Evolutionary conservation across 2,797 vertebrate species (phyloP), one percentile per base, ranked within the genome.

Genomic region (Phoxinus dragarum): DNA sequence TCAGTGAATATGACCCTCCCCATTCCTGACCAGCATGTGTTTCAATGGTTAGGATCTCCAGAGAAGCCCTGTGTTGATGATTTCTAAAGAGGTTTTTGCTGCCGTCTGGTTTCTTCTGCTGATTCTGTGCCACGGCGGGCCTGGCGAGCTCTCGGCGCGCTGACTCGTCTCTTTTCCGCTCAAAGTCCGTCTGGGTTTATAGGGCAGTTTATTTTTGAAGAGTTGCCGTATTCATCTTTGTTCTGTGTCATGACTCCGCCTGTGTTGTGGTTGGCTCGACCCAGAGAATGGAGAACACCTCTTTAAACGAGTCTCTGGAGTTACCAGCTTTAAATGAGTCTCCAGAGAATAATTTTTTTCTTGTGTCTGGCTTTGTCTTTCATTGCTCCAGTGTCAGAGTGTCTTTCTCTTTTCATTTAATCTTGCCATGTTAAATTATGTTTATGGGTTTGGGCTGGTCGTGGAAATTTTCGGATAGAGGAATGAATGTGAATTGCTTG

Each of bases 391-490:
- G 82, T 74, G 21, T 88, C 88, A 85, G 89, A 31, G 87, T 88
- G 80, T 87, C 88, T 44, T 81, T 82, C 59, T 86, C 73, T 72
- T 82, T 73, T 40, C 79, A 27, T 82, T 42, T 86, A 86, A 66
- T 34, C 3, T 88, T 90, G 88, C 87, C 89, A 44, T 82, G 76
- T 91, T 90, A 91, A 94, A 93, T 89, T 80, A 91, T 89, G 86
- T 94, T 94, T 94, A 94, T 92, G 93, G 93, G 92, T 93, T 93
- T 91, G 94, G 94, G 89, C 91, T 94, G 94, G 94, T 92, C 89
- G 90, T 90, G 88, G 85, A 94, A 90, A 94, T 91, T 86, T 93
- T 94, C 90, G 94, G 89, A 91, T 68, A 56, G 82, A 90, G 88
- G 94, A 91, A 91, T 92, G 91, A 92, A 91, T 93, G 94, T 95